Base-by-base conservation (phyloP, 2,888 invertebrate genomes). In the Phorcus lineatus region DNA sequence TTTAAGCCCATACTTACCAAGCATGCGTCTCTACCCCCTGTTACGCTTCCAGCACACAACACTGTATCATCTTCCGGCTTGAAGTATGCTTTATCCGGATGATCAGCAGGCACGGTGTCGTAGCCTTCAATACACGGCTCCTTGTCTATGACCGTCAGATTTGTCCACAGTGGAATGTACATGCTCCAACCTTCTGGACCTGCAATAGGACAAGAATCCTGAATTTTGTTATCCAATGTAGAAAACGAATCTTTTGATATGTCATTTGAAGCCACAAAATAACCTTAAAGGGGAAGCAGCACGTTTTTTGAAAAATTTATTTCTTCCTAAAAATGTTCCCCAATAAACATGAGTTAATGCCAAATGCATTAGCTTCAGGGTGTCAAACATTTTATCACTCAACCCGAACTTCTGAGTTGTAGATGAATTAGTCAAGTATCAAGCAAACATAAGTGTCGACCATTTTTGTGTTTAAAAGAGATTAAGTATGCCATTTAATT, bases 1-100 rank as follows among this genome's bases (percentile, higher is more conserved):
- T n/a, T n/a, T 11, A 11, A 47, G 47, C 47, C 11, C 9, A 47
- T 11, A 47, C 13, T 80, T 84, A 90, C 90, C 87, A 89, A 87
- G 77, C 91, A 91, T 0, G 90, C 90, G 77, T 91, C 91, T 67
- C 85, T 85, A 47, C 88, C 89, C 0, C 89, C 89, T 13, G 77
- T 74, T n/a, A 79, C 36, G 13, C 74, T 55, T 1, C 84, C 86
- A 13, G 86, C 84, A 78, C 86, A 86, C 2, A 86, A n/a, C 3
- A 83, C 81, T 6, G 81, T 66, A 2, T 84, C 81, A 24, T 84
- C 84, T 9, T 84, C 78, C 17, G 79, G 76, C 66, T 81, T 75
- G 19, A 77, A 77, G 22, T 80, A 78, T 13, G 78, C 78, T 55
- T 78, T 79, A 22, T 80, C 81, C 0, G 74, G 77, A 7, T 78